phyloP scores from a whole-genome alignment of 53 echinoderm and acorn worm species.

The Astropecten irregularis region DNA sequence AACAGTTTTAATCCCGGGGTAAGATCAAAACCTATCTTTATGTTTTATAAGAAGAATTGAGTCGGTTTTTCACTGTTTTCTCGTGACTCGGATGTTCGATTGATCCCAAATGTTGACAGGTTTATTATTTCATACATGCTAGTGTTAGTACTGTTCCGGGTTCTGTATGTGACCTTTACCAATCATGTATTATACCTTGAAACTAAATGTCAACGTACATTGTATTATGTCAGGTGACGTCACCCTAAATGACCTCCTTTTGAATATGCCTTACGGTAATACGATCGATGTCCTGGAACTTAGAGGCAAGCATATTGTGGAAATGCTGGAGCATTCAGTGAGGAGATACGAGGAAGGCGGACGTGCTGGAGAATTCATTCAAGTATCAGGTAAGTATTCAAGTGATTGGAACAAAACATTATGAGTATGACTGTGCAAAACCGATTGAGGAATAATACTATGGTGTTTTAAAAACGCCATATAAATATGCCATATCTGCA shows the following conservation, averaged over 20 bases:
- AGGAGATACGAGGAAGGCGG: constrained; percentile 37
- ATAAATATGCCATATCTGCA: no score
- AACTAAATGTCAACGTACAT: no score
- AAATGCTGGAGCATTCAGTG: constrained; percentile 81
- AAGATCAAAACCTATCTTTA: no score
- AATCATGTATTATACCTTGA: no score
- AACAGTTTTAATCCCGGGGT: no score
- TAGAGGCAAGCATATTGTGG: constrained; percentile 62
- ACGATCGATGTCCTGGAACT: constrained; percentile 84
- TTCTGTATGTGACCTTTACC: no score
- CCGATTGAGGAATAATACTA: neutral
- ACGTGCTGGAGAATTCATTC: constrained; percentile 68
- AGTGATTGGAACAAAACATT: neutral
- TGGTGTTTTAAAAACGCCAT: neutral
- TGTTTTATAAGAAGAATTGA: no score
- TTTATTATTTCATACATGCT: no score
- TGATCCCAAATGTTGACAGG: no score
- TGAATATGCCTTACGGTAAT: constrained; percentile 89
- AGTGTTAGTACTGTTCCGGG: no score
- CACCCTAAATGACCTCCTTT: constrained; percentile 65
- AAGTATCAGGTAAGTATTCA: constrained; percentile 69
- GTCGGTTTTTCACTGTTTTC: no score
- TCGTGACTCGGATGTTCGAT: no score
- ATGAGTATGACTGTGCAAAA: neutral
- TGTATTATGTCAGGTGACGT: constrained; percentile 91